Evolutionary conservation across 2,888 invertebrate genomes (phyloP), one percentile per base, ranked within the genome.

Genomic region (Tachystola acroxantha): DNA sequence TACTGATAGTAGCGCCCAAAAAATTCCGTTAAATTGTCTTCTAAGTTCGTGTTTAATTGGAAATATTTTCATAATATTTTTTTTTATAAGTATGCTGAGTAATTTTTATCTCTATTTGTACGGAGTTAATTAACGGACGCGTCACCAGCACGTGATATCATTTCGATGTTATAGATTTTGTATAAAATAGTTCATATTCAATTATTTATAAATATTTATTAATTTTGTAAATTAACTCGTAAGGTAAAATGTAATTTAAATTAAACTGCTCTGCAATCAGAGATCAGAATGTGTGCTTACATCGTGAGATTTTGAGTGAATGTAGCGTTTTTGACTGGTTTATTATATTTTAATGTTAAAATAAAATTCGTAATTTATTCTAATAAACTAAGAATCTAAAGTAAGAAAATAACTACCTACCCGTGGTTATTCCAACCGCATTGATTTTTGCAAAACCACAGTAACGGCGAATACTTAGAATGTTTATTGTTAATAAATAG

Each of bases 131-230:
- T n/a, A n/a, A 27, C 6, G 58, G 57, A 52, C 53, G 58, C 50
- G 60, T 63, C 50, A 48, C 53, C 55, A 50, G 51, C 48, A 65
- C 71, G 72, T 63, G 60, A 78, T 78, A 82, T 82, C 73, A 79
- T 76, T 75, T 80, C 61, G 66, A 76, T 67, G 68, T 81, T 79
- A 75, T 67, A 67, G 53, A 76, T 80, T 84, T 76, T 85, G 81
- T 82, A 82, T 74, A 82, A 75, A 74, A 80, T 81, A 81, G 78
- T 57, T 77, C 65, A 64, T 80, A 78, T 61, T 69, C 59, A 55
- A 74, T 78, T 73, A 82, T 84, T 80, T 79, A 68, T 64, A 60
- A 61, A 76, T 76, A 76, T 77, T 80, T 76, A 77, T 76, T 77
- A 72, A 73, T 74, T 79, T 62, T 82, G 73, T 74, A 80, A 74